Evolutionary conservation across 2,888 invertebrate genomes (phyloP).

Genomic region (Xanthia icteritia): DNA sequence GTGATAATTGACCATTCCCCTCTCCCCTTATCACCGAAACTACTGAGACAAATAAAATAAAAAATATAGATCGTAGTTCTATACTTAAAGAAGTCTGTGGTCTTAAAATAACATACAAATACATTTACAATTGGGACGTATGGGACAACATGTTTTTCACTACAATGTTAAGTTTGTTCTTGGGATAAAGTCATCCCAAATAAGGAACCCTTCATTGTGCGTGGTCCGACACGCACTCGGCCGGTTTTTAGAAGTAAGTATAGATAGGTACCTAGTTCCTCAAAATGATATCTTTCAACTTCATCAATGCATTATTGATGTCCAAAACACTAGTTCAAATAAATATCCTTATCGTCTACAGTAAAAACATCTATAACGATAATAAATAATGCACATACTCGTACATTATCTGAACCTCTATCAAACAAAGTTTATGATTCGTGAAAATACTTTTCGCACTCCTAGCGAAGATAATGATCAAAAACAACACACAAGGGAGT

Average conservation of each 20-base stretch:
- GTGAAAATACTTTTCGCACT: slow-evolving; percentile 62
- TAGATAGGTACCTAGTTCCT: neutral
- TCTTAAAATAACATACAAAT: too few relatives aligned
- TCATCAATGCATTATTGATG: neutral
- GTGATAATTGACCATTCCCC: too few relatives aligned
- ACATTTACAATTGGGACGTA: too few relatives aligned
- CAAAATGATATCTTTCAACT: neutral
- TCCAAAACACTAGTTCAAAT: slow-evolving; percentile 34
- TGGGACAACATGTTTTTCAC: too few relatives aligned
- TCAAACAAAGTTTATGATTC: slow-evolving; percentile 64
- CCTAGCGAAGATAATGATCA: slow-evolving; percentile 58
- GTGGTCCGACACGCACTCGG: too few relatives aligned
- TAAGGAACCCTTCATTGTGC: too few relatives aligned
- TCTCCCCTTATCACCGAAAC: too few relatives aligned
- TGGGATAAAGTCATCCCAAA: too few relatives aligned
- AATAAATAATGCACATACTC: slow-evolving; percentile 58
- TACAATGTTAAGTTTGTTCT: too few relatives aligned
- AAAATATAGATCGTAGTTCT: too few relatives aligned
- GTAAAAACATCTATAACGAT: slow-evolving; percentile 19
- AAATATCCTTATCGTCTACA: slow-evolving; percentile 30
- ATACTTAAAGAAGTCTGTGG: too few relatives aligned
- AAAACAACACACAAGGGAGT: slow-evolving; percentile 62
- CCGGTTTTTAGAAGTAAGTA: neutral
- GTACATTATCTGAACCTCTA: slow-evolving; percentile 58
- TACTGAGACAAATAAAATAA: too few relatives aligned